Conservation (phyloP, 2,797 vertebrate species). For the Sarcophilus harrisii region DNA sequence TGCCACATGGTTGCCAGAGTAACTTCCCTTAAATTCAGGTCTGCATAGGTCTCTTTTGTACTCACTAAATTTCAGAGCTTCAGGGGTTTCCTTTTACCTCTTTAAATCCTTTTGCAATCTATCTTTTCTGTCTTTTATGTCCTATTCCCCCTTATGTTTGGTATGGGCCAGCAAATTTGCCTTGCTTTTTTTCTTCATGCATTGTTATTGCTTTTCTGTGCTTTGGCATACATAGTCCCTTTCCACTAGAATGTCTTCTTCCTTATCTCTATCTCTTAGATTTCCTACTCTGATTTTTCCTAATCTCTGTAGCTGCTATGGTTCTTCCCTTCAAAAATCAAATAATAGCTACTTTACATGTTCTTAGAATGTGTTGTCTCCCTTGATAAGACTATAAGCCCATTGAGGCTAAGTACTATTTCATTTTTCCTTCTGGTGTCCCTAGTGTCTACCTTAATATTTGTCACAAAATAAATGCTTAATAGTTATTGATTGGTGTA, state of each 20-base stretch:
- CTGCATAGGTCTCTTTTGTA: not conserved
- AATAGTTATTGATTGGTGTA: not conserved
- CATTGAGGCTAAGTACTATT: not conserved
- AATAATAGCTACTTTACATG: not conserved
- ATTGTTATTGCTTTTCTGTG: not conserved
- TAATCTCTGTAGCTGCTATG: not conserved
- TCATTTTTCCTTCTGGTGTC: not conserved
- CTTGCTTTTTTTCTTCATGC: not conserved
- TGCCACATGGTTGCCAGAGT: not conserved
- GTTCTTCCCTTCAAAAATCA: not conserved
- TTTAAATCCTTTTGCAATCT: not conserved
- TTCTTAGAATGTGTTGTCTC: not conserved
- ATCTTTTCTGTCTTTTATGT: not conserved
- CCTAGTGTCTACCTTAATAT: not conserved
- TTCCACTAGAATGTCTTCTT: not conserved
- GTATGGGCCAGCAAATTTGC: not conserved
- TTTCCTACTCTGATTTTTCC: not conserved
- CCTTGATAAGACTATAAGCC: not conserved
- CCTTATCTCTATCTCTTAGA: not conserved
- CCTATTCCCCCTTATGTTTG: not conserved
- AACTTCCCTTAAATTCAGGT: not conserved
- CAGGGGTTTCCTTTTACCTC: not conserved
- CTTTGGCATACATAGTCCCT: not conserved
- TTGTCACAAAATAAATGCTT: not conserved
- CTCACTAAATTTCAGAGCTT: not conserved